Base-by-base conservation (phyloP, 2,888 invertebrate species). In the Liopterus haemorrhoidalis region DNA sequence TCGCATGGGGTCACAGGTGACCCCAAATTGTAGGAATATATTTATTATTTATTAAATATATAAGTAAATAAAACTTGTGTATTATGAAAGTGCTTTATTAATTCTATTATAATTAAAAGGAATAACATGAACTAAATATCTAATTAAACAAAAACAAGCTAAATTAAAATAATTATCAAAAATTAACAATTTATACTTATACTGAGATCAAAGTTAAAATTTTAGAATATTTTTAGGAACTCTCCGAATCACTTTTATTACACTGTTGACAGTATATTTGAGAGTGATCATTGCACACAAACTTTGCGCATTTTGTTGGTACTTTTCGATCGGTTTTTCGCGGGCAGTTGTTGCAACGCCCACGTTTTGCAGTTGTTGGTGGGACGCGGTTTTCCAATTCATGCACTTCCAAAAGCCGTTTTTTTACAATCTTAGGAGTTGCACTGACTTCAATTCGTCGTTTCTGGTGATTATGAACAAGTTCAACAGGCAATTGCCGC, bases 391-490 rank as follows among this genome's bases (percentile, higher is more conserved):
- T 35, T 35, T 35, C 35, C 35, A 35, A 9, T 9, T 35, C 35
- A 19, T 11, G 14, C 11, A 11, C 18, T 16, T 21, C 18, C 20
- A 28, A 37, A 19, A 49, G 46, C 30, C 48, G 48, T 42, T 52
- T 52, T 12, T 46, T 52, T 41, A 46, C 42, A 27, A 27, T 20
- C 5, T 11, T 3, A 11, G 46, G 35, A 19, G 22, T 21, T 25
- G 22, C 25, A 38, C 24, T 45, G 27, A 21, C 44, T 41, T 40
- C 40, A 33, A 49, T 45, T 44, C 51, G 45, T 45, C 35, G 42
- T 46, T 48, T 48, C 35, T 50, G 48, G 46, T 46, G 40, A 51
- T 42, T 33, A 36, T 46, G 30, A 25, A 48, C 46, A 21, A 51
- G 47, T 37, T 28, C 39, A 25, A 20, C 43, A 32, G 42, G 41